phyloP scores from a whole-genome alignment of 2,113 vertebrate species.

The Apteryx mantelli region DNA sequence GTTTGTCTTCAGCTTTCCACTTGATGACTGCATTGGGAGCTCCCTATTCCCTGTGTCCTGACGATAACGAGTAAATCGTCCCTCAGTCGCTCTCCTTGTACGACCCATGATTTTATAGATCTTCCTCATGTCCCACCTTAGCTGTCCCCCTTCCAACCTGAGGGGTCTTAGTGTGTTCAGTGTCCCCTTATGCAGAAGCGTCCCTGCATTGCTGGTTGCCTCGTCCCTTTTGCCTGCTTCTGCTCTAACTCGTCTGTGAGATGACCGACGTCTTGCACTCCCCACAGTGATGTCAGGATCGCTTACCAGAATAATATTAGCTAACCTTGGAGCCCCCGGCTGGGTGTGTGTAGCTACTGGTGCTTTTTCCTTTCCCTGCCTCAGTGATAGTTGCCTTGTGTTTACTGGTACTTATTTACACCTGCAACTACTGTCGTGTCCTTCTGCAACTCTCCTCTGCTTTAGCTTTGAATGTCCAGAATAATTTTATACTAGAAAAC shows the following conservation, averaged over 20 bases:
- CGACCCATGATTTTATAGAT: not conserved
- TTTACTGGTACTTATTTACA: not conserved
- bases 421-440: not conserved
- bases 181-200: not conserved
- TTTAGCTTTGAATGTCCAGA: not conserved
- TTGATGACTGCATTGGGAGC: not conserved
- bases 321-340: not conserved
- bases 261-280: not conserved
- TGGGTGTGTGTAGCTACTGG: not conserved
- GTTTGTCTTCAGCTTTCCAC: not conserved
- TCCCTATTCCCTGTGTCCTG: not conserved
- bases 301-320: not conserved
- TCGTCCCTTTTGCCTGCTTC: not conserved
- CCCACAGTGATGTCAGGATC: not conserved
- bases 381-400: not conserved
- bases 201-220: not conserved
- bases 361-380: not conserved
- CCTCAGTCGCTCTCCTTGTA: rapidly evolving
- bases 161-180: rapidly evolving
- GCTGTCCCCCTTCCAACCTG: not conserved
- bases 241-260: not conserved
- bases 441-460: not conserved
- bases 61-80: not conserved
- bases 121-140: not conserved
- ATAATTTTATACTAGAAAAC: not conserved